Evolutionary conservation across 2,797 vertebrate species (phyloP).

Genomic region (Thripadectes ignobilis): DNA sequence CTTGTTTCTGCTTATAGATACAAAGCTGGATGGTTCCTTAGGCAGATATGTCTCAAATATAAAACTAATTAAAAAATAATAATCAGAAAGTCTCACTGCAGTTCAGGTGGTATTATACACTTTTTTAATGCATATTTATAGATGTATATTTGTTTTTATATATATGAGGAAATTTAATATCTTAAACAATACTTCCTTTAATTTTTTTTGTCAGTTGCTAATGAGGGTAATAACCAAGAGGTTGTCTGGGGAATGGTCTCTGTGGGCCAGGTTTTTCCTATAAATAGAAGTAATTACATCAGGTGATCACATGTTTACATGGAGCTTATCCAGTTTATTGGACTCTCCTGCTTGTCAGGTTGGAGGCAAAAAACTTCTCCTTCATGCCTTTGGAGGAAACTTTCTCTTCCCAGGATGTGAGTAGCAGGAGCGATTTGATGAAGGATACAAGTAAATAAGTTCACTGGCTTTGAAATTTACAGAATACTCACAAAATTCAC

Average conservation of each 20-base stretch:
- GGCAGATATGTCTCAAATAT: not conserved
- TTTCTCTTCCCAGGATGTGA: not conserved
- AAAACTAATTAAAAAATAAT: not conserved
- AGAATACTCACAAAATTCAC: not conserved
- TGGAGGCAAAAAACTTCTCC: not conserved
- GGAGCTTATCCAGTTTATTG: conserved; percentile 11
- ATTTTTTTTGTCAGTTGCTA: not conserved
- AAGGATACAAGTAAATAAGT: not conserved
- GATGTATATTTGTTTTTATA: accelerated
- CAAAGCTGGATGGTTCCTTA: not conserved
- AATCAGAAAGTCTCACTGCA: accelerated
- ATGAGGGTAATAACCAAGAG: not conserved
- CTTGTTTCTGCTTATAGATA: not conserved
- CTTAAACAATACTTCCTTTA: not conserved
- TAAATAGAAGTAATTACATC: conserved; percentile 47
- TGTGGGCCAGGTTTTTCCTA: conserved; percentile 3
- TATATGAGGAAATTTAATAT: not conserved
- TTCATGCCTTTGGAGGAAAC: not conserved
- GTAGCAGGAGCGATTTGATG: not conserved
- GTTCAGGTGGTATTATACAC: not conserved
- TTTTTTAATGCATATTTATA: not conserved
- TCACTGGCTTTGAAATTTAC: not conserved
- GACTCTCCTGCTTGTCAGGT: not conserved
- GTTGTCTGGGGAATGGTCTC: conserved; percentile 21
- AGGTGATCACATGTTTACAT: conserved; percentile 40